phyloP scores from a whole-genome alignment of 2,888 invertebrate species.

The Alloplasta piceator region DNA sequence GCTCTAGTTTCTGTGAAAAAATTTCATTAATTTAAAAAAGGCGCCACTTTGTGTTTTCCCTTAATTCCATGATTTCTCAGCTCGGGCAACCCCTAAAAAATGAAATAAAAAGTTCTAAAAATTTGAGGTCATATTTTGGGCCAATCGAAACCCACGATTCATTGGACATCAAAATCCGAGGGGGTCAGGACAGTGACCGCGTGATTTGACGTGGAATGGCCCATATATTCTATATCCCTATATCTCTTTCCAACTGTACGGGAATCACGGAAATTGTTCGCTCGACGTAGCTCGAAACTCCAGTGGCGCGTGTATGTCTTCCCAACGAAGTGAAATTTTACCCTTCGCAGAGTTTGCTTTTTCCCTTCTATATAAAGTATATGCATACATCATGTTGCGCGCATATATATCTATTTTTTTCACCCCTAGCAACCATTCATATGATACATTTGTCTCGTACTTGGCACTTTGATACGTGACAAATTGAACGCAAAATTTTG shows the following conservation, averaged over 20 bases:
- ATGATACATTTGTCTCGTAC: conserved; percentile 23
- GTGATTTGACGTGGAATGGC: too few species aligned
- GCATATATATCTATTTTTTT: conserved; percentile 4
- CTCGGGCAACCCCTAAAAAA: too few species aligned
- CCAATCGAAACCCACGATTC: too few species aligned
- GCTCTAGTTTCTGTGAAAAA: too few species aligned
- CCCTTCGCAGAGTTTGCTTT: conserved; percentile 22
- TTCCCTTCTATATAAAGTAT: conserved; percentile 2
- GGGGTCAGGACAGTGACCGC: too few species aligned
- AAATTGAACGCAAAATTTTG: conserved; percentile 5
- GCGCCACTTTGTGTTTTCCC: too few species aligned
- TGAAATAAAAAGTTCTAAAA: too few species aligned
- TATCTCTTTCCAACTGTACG: conserved; percentile 3
- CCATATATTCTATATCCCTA: not conserved
- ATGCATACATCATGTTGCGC: too few species aligned
- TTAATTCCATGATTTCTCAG: too few species aligned
- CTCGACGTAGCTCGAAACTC: conserved; percentile 52
- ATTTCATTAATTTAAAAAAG: too few species aligned
- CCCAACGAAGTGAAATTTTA: conserved; percentile 46
- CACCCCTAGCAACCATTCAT: not conserved
- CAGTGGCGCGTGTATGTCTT: conserved; percentile 11
- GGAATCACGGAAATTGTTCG: conserved; percentile 46
- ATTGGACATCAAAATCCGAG: too few species aligned
- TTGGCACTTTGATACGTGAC: conserved; percentile 11
- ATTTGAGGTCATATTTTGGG: too few species aligned